phyloP scores from a whole-genome alignment of 2,113 vertebrate genomes.

The Sialia sialis region DNA sequence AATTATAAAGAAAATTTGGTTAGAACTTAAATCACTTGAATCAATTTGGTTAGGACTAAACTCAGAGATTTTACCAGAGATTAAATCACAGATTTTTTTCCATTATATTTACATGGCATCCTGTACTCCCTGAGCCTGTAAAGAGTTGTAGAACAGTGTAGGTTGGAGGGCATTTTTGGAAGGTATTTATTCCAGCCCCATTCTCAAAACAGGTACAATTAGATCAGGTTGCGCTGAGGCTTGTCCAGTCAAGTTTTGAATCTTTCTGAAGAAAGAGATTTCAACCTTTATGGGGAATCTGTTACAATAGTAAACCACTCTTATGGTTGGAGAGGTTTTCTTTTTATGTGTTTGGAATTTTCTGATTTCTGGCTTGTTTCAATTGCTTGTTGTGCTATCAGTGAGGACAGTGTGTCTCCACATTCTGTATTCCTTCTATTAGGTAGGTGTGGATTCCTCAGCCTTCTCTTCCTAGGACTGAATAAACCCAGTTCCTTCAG shows the following conservation, averaged over 20 bases:
- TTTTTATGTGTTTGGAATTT: neutral
- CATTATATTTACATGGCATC: neutral
- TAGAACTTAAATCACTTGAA: neutral
- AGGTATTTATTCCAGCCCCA: neutral
- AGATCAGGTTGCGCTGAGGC: neutral
- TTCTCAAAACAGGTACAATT: neutral
- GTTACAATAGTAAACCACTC: neutral
- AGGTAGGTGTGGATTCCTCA: neutral
- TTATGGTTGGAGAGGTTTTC: neutral
- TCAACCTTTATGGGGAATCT: neutral
- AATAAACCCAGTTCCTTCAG: neutral
- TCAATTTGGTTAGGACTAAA: neutral
- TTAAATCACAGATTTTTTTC: neutral
- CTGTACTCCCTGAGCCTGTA: neutral
- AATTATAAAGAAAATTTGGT: neutral
- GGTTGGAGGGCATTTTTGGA: neutral
- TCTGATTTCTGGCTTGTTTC: neutral
- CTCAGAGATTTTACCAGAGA: too few relatives aligned
- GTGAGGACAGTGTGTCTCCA: neutral
- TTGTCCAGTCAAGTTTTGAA: neutral
- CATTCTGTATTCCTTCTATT: neutral
- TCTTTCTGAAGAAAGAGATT: neutral
- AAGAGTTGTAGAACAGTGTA: neutral
- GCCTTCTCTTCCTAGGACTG: neutral
- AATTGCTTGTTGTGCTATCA: neutral